These are phyloP conservation scores for Polydrusus cervinus DNA, from an alignment of 2,888 invertebrate genomes.

Conservation along the genomic window DNA sequence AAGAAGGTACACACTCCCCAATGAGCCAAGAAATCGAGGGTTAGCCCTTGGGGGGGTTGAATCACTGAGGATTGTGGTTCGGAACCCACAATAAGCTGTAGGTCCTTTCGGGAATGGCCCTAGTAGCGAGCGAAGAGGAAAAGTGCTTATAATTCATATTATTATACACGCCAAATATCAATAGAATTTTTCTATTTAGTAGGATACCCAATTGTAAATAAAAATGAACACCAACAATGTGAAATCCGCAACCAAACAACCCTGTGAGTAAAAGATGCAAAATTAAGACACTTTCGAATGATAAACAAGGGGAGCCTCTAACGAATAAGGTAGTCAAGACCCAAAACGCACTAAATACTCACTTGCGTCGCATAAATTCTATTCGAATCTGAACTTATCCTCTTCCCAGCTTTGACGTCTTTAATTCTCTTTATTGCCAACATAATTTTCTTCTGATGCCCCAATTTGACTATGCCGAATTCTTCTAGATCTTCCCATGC, in stretches of 20 bases:
- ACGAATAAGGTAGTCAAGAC: constrained; percentile 25
- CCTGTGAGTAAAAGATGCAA: constrained; percentile 12
- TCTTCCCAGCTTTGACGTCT: constrained; percentile 91
- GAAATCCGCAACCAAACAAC: neutral
- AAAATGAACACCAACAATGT: neutral
- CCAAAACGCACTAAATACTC: constrained; percentile 32
- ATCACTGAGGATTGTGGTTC: too few species aligned
- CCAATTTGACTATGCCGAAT: constrained; percentile 93
- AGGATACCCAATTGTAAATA: too few species aligned
- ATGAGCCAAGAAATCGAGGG: too few species aligned
- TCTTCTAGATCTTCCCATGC: constrained; percentile 99
- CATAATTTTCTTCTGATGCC: constrained; percentile 98
- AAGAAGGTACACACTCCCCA: too few species aligned
- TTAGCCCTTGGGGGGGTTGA: too few species aligned
- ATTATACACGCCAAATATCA: too few species aligned
- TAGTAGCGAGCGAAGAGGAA: too few species aligned
- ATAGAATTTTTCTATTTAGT: too few species aligned
- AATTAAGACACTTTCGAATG: constrained; percentile 9
- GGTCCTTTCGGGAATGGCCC: too few species aligned
- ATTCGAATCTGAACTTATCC: constrained; percentile 71
- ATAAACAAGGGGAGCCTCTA: constrained; percentile 15
- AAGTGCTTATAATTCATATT: too few species aligned
- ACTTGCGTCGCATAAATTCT: constrained; percentile 70
- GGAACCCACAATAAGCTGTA: too few species aligned
- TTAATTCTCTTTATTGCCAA: constrained; percentile 97